These are phyloP conservation scores for Phalangium opilio DNA, from an alignment of 2,888 invertebrate genomes.

Conservation along the genomic window DNA sequence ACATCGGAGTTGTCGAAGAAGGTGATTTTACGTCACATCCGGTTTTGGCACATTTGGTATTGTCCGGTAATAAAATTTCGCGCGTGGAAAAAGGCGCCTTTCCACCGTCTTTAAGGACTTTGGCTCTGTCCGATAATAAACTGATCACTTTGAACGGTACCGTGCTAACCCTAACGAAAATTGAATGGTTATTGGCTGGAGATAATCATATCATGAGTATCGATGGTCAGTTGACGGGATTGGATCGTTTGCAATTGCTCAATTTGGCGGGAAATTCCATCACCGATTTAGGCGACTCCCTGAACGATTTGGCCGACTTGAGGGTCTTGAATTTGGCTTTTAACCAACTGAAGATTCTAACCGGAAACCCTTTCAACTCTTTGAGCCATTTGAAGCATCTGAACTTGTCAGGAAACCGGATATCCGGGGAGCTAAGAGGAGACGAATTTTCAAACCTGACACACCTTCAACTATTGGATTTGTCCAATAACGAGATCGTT, in stretches of 20 bases:
- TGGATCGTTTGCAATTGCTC: constrained; percentile 6
- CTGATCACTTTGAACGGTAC: constrained; percentile 7
- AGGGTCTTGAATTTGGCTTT: background rate
- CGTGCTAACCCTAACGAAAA: constrained; percentile 6
- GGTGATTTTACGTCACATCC: constrained; percentile 2
- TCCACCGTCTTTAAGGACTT: constrained; percentile 49
- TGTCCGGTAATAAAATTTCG: constrained; percentile 54
- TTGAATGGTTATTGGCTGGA: constrained; percentile 10
- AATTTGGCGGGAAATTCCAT: constrained; percentile 11
- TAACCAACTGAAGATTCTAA: background rate
- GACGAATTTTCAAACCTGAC: constrained; percentile 5
- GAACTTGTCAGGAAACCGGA: background rate
- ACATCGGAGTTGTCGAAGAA: background rate
- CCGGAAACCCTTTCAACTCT: background rate
- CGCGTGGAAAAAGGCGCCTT: constrained; percentile 45
- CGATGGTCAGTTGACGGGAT: constrained; percentile 12
- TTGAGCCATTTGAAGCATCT: background rate
- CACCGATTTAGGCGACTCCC: background rate
- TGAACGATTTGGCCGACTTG: background rate
- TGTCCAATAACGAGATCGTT: constrained; percentile 9
- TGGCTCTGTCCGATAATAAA: constrained; percentile 51
- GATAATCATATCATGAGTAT: constrained; percentile 8
- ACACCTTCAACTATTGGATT: constrained; percentile 6
- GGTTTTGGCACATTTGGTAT: constrained; percentile 15
- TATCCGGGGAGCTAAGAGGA: background rate